These are phyloP conservation scores for Lucilia cuprina DNA, from an alignment of 1,140 invertebrate species.

Conservation along the genomic window DNA sequence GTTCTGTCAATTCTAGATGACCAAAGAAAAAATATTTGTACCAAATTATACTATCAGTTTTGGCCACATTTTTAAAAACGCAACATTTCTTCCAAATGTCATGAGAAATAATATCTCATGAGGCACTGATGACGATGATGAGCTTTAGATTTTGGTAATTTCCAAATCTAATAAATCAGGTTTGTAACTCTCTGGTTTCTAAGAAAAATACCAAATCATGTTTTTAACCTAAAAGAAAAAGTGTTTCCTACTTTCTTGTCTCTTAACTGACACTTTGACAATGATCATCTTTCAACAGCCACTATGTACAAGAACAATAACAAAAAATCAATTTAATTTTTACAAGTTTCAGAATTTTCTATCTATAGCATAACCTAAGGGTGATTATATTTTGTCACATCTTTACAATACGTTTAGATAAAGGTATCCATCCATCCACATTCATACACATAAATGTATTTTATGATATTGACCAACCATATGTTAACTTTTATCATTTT, in stretches of 20 bases:
- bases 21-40: too few species aligned
- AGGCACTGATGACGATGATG: too few species aligned
- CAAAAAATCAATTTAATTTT: conserved; percentile 30
- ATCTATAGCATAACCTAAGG: conserved; percentile 17
- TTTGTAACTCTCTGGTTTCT: background rate
- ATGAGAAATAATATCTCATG: too few species aligned
- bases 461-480: background rate
- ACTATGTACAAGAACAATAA: background rate
- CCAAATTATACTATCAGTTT: too few species aligned
- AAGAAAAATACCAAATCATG: background rate
- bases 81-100: too few species aligned
- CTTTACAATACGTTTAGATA: background rate
- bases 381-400: conserved; percentile 17
- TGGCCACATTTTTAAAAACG: too few species aligned
- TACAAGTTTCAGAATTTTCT: background rate
- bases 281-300: background rate
- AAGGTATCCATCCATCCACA: background rate
- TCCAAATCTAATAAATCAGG: too few species aligned
- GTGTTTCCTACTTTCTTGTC: background rate
- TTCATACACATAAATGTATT: background rate
- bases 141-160: too few species aligned
- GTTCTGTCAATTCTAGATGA: too few species aligned
- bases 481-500: conserved; percentile 10
- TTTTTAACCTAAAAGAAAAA: background rate
- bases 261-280: conserved; percentile 15